These are phyloP conservation scores for Nomada hirtipes DNA, from an alignment of 2,888 invertebrate species.

Conservation along the genomic window DNA sequence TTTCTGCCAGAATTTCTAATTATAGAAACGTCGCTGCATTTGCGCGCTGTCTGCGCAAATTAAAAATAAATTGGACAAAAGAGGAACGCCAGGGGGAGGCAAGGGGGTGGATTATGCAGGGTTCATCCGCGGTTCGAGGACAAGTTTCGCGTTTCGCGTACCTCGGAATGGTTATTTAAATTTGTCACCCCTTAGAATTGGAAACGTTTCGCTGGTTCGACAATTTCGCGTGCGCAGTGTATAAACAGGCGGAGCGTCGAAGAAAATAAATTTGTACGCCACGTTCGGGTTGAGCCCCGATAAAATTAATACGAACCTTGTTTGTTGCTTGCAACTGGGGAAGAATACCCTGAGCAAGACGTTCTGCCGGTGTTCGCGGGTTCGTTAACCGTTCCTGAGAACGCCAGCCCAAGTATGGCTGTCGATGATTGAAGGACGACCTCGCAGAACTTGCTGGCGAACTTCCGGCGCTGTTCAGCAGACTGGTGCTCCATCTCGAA, in stretches of 20 bases:
- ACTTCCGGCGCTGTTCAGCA: slow-evolving; percentile 86
- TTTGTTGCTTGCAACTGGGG: slow-evolving; percentile 83
- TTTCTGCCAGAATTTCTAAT: slow-evolving; percentile 71
- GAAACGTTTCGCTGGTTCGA: too few relatives aligned
- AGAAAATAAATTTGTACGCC: background rate
- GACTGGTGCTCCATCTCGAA: slow-evolving; percentile 85
- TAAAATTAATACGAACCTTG: slow-evolving; percentile 73
- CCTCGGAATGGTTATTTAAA: background rate
- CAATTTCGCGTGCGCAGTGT: background rate
- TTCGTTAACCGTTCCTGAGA: slow-evolving; percentile 91
- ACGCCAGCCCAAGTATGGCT: slow-evolving; percentile 96
- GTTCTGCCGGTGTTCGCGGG: slow-evolving; percentile 94
- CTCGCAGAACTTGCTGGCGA: slow-evolving; percentile 85
- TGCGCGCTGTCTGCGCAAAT: slow-evolving; percentile 76
- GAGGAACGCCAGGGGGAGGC: slow-evolving; percentile 53
- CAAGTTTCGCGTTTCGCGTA: slow-evolving; percentile 11
- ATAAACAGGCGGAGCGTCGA: background rate
- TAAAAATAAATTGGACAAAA: slow-evolving; percentile 80
- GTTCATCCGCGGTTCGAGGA: slow-evolving; percentile 49
- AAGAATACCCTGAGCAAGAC: slow-evolving; percentile 86
- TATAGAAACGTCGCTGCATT: slow-evolving; percentile 72
- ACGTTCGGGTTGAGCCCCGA: background rate
- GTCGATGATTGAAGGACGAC: slow-evolving; percentile 92
- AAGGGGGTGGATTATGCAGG: slow-evolving; percentile 52
- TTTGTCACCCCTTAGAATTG: background rate